Evolutionary conservation across 2,113 vertebrate genomes (phyloP).

Genomic region (Semnornis frantzii): DNA sequence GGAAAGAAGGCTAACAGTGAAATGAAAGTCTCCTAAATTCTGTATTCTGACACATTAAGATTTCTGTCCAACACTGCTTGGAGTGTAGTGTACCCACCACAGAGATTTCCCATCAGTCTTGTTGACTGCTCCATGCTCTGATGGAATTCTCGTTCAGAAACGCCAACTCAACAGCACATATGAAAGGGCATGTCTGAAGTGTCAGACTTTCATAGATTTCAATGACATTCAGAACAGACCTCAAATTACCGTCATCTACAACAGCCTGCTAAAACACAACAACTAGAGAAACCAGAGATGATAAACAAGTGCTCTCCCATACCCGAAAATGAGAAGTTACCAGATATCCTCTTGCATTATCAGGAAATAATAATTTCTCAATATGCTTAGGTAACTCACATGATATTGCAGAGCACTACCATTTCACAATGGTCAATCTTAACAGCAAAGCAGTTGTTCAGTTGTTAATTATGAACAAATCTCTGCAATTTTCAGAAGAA

Average conservation of each 20-base stretch:
- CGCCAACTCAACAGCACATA: neutral
- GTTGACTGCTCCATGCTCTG: neutral
- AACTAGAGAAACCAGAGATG: neutral
- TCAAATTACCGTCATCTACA: neutral
- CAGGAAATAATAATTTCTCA: neutral
- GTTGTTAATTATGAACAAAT: neutral
- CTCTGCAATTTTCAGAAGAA: slow-evolving; percentile 23
- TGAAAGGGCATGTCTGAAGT: neutral
- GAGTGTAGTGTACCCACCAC: neutral
- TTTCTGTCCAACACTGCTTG: neutral
- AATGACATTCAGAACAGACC: neutral
- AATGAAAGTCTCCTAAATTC: neutral
- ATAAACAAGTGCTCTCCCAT: neutral
- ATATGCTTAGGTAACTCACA: neutral
- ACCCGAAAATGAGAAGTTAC: neutral
- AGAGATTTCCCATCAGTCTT: neutral
- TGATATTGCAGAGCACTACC: neutral
- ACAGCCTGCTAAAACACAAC: neutral
- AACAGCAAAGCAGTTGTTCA: slow-evolving; percentile 27
- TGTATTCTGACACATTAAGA: neutral
- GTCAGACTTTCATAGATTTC: neutral
- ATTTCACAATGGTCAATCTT: neutral
- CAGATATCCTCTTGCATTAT: neutral
- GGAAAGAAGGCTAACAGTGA: neutral
- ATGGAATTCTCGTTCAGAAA: neutral